Evolutionary conservation across 2,113 vertebrate genomes (phyloP), one percentile per base, ranked within the genome.

Genomic region (Nymphicus hollandicus): DNA sequence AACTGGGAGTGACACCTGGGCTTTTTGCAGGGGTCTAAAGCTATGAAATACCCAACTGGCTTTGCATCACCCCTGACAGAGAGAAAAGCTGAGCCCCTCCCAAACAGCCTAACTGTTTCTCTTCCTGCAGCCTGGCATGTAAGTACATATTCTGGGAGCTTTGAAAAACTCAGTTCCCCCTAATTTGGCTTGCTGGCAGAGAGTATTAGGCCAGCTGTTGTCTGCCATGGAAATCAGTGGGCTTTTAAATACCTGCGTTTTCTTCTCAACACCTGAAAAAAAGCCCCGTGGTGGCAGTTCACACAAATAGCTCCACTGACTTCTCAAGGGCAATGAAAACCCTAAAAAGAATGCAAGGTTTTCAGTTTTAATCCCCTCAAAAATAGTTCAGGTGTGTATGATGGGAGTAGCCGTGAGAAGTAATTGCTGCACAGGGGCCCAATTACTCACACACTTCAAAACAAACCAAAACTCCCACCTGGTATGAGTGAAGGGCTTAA

Each of bases 361-460:
- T 87, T 23, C 35, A 37, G 71, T 87, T 96, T 92, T 72, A 79
- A 92, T 89, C 17, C 14, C 27, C 43, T 82, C 43, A 66, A 72
- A 49, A 95, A 92, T 12, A 79, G 44, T 70, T 89, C 49, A 69
- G 47, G n/a, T 33, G 44, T 13, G 33, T 47, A 22, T 56, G 70
- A 76, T 69, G 61, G 73, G 68, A 86, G 43, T n/a, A 69, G 76
- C 76, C 81, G 55, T 60, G 76, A 81, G 61, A 96, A 74, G 63
- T 56, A 92, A 89, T 65, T 91, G 63, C 80, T 92, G 93, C 91
- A 77, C 82, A 74, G 80, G 60, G 44, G 56, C 86, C 80, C 76
- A 91, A 46, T 95, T 95, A 87, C 74, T 89, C 68, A 74, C n/a
- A 50, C 1, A 65, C 56, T 92, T 88, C 86, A 94, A 90, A 95